These are phyloP conservation scores for Actias luna DNA, from an alignment of 2,888 invertebrate genomes.

Conservation along the genomic window DNA sequence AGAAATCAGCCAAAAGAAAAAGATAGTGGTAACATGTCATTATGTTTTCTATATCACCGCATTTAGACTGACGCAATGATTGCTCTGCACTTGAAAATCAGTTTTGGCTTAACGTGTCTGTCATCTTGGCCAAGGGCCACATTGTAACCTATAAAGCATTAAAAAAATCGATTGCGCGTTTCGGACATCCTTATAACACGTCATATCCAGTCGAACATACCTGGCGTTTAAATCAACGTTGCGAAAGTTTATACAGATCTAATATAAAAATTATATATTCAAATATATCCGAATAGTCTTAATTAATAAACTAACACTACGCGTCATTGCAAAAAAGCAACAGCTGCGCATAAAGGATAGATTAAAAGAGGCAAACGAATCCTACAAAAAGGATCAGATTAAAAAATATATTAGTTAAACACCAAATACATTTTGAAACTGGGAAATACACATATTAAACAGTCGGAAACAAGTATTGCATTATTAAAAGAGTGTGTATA, in stretches of 20 bases:
- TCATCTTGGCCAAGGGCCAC: too few species aligned
- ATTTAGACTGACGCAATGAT: too few species aligned
- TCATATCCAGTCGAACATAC: conserved; percentile 13
- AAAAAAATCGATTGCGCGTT: not conserved
- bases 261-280: conserved; percentile 8
- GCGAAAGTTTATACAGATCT: conserved; percentile 2
- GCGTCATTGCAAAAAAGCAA: too few species aligned
- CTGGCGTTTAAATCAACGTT: conserved; percentile 4
- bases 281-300: not conserved
- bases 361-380: not conserved
- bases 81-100: too few species aligned
- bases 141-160: not conserved
- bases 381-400: not conserved
- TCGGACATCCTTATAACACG: conserved; percentile 6
- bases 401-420: not conserved
- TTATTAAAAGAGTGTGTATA: not conserved
- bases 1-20: too few species aligned
- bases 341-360: too few species aligned
- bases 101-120: not conserved
- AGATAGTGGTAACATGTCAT: too few species aligned
- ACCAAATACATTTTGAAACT: not conserved
- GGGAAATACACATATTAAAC: not conserved
- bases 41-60: too few species aligned
- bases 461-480: not conserved
- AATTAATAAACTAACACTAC: too few species aligned